Evolutionary conservation across 1,140 invertebrate genomes (phyloP).

Genomic region (Lepidostoma basale): DNA sequence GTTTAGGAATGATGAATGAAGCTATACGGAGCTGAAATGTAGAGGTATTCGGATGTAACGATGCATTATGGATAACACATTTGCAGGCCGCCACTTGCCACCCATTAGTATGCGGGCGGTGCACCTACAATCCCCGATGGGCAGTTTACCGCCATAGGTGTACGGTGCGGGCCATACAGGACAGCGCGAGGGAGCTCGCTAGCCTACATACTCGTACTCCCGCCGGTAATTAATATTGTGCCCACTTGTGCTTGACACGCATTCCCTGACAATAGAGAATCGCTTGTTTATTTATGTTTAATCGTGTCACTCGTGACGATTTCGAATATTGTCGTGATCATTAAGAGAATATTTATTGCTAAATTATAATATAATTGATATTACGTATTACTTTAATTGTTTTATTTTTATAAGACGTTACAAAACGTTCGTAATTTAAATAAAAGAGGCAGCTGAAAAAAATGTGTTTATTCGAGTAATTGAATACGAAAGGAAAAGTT

Average conservation of each 20-base stretch:
- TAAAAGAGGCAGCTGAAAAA: no score
- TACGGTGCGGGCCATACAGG: neutral
- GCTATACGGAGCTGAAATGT: no score
- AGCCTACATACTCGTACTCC: neutral
- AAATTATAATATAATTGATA: neutral
- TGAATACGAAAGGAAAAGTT: neutral
- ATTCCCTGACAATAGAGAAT: neutral
- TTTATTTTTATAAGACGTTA: no score
- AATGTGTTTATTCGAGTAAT: no score
- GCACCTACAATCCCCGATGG: neutral
- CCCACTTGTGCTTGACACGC: neutral
- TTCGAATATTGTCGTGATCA: no score
- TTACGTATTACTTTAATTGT: no score
- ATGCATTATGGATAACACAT: no score
- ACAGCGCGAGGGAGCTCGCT: neutral
- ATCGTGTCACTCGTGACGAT: neutral
- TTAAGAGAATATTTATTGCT: neutral
- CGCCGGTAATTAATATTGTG: neutral
- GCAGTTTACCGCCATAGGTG: slow-evolving; percentile 2
- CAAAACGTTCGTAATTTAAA: no score
- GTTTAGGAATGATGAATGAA: no score
- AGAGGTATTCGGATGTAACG: no score
- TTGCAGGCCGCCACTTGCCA: no score
- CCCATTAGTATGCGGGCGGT: neutral
- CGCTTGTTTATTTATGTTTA: neutral